phyloP scores from a whole-genome alignment of 2,113 vertebrate species.

The Bos taurus region DNA sequence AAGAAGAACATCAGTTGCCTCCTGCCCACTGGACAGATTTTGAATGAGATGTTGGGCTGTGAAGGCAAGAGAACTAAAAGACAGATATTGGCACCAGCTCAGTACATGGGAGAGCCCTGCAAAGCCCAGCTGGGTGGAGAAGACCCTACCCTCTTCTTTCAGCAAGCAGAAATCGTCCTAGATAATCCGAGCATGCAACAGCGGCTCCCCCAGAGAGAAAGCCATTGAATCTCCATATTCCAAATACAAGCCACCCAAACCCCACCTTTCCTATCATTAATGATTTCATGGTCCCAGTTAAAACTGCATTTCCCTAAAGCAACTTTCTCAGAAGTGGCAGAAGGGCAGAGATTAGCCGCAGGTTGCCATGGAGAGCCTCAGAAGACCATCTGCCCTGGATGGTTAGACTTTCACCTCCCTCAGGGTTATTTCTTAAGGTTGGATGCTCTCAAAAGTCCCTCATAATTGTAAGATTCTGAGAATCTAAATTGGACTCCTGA shows the following conservation, averaged over 20 bases:
- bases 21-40: neutral
- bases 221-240: neutral
- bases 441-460: neutral
- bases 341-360: neutral
- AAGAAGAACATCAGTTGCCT: neutral
- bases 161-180: neutral
- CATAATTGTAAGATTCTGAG: neutral
- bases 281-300: conserved; percentile 39
- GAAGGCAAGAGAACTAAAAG: neutral
- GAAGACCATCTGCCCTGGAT: conserved; percentile 7
- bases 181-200: neutral
- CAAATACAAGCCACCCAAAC: neutral
- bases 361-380: conserved; percentile 35
- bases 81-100: neutral
- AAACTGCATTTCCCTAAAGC: conserved; percentile 32
- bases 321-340: conserved; percentile 10
- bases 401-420: conserved; percentile 22
- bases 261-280: neutral
- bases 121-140: neutral
- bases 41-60: neutral
- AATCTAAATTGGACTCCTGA: neutral
- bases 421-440: neutral
- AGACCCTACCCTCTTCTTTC: neutral
- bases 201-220: neutral
- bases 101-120: neutral